Base-by-base conservation (phyloP, 1,140 invertebrate genomes). In the Caenorhabditis remanei region DNA sequence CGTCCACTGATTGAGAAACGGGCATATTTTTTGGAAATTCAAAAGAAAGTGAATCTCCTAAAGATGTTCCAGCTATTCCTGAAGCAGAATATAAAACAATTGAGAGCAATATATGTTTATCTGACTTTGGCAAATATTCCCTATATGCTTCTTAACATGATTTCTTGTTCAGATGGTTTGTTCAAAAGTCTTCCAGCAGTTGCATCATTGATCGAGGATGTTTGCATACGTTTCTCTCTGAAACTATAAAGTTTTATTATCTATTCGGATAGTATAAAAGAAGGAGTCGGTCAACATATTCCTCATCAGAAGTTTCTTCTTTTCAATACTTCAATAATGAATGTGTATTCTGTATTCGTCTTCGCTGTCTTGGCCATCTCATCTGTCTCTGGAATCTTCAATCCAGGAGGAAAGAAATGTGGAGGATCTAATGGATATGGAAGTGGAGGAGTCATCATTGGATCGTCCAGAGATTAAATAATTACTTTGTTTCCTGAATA, bases 281-380 rank as follows among this genome's bases (percentile, higher is more conserved):
- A 19, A 24, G 21, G 0, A 8, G 11, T 63, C 24, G 8, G 40
- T 24, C 24, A 11, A 13, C 61, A 13, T 24, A 21, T 32, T 63
- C 24, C 11, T 8, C 61, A 63, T 63, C 19, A 63, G 61, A 63
- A 63, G 24, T 14, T 63, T 11, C 61, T 32, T 32, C 61, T 63
- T 63, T 24, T 71, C 40, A 63, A 32, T 46, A 43, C 65, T 46
- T 71, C 19, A 46, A 43, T 14, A 14, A 79, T 79, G 71, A 79
- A 79, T n/a, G 71, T 79, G 11, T 79, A 79, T 41, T 79, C 71
- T 50, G 46, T 53, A 46, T 79, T 79, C 46, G 46, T 50, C 21
- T 50, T 79, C 46, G 71, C 71, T 24, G 71, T 79, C 24, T 32
- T 79, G 43, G 71, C 71, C 71, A 79, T 79, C 46, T 79, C 71